Conservation (phyloP, 2,888 invertebrate species). For the Dyspetes luteomarginatus region DNA sequence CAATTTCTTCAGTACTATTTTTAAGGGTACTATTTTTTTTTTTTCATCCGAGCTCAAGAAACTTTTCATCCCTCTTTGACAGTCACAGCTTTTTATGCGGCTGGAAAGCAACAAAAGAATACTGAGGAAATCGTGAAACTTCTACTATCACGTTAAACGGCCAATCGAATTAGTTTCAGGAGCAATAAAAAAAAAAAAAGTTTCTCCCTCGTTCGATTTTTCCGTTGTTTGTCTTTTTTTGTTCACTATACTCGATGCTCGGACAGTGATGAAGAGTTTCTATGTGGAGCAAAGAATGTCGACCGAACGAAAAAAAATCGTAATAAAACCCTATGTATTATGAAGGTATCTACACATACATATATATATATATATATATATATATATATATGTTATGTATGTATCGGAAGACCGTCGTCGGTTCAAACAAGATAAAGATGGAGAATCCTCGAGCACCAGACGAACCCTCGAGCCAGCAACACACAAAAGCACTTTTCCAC, state of each 20-base stretch:
- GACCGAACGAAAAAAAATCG: slow-evolving; percentile 13
- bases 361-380: no score
- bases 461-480: slow-evolving; percentile 51
- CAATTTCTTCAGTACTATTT: slow-evolving; percentile 53
- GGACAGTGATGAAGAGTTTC: slow-evolving; percentile 4
- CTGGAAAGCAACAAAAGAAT: neutral
- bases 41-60: slow-evolving; percentile 68
- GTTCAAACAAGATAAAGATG: slow-evolving; percentile 54
- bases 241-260: neutral
- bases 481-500: slow-evolving; percentile 66
- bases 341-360: slow-evolving; percentile 22
- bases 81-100: neutral
- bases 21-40: slow-evolving; percentile 63
- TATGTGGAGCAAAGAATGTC: neutral
- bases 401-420: slow-evolving; percentile 24
- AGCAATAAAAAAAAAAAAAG: slow-evolving; percentile 47
- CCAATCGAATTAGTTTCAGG: slow-evolving; percentile 46
- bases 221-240: slow-evolving; percentile 16
- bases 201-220: slow-evolving; percentile 26
- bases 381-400: slow-evolving; percentile 27
- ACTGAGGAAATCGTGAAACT: neutral
- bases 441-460: slow-evolving; percentile 15
- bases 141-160: slow-evolving; percentile 24
- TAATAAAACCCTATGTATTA: slow-evolving; percentile 14
- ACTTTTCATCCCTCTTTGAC: slow-evolving; percentile 37